Evolutionary conservation across 2,888 invertebrate species (phyloP).

Genomic region (Luperina testacea): DNA sequence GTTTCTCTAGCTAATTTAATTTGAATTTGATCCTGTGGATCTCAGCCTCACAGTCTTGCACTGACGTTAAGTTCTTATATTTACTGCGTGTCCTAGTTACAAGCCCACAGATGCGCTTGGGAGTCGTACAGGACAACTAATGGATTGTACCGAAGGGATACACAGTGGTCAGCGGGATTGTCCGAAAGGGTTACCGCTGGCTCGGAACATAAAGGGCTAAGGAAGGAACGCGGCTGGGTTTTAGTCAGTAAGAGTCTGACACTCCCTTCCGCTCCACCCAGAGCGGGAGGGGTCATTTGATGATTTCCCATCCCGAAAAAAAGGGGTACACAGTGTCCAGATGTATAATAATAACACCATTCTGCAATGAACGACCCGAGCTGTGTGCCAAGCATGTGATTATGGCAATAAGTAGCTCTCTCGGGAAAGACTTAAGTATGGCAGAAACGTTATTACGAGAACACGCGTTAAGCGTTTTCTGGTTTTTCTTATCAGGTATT

Average conservation of each 20-base stretch:
- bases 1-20: too few relatives aligned
- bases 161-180: too few relatives aligned
- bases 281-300: too few relatives aligned
- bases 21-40: neutral
- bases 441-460: slow-evolving; percentile 1
- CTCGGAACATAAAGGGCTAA: too few relatives aligned
- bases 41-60: too few relatives aligned
- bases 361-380: slow-evolving; percentile 12
- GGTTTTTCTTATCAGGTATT: neutral
- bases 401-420: slow-evolving; percentile 21
- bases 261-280: too few relatives aligned
- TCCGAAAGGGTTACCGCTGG: too few relatives aligned
- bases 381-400: slow-evolving; percentile 29
- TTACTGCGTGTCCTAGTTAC: slow-evolving; percentile 1
- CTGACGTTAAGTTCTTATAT: neutral
- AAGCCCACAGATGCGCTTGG: slow-evolving; percentile 5
- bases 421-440: slow-evolving; percentile 9
- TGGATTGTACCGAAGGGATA: slow-evolving; percentile 20
- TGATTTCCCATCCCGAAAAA: too few relatives aligned
- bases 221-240: too few relatives aligned
- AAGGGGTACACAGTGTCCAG: slow-evolving; percentile 12
- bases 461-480: neutral
- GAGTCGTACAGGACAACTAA: slow-evolving; percentile 29
- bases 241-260: too few relatives aligned
- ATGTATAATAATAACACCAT: slow-evolving; percentile 33